Base-by-base conservation (phyloP, 2,797 vertebrate species). In the Lepus oiostolus region DNA sequence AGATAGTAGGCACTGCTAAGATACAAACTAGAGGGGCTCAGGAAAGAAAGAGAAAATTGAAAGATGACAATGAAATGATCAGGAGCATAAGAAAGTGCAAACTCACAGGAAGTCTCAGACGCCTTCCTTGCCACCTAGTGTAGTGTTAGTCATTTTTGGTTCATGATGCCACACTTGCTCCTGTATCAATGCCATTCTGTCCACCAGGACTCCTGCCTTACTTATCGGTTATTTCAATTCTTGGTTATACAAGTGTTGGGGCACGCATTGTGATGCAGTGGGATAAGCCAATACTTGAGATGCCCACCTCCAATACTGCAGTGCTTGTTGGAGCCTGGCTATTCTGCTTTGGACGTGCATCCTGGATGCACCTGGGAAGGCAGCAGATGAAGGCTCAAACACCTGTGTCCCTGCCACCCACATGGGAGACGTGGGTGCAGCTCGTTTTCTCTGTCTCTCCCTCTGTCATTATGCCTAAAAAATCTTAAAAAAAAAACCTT, bases 161-260 rank as follows among this genome's bases (percentile, higher is more conserved):
- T 10, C 14, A 22, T 38, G 1, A 2, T 0, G 52, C 52, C 22
- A 52, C 54, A 58, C 54, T 58, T 7, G 0, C 4, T 11, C 24
- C n/a, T 42, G 80, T 30, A 12, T 85, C 4, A 8, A 0, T 0
- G 14, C 60, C 35, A 81, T 54, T 70, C 54, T 32, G 67, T 65
- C 62, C 16, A 7, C 11, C 38, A 60, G 42, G n/a, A 38, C 19
- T 88, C 30, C 47, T 85, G 5, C 35, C 63, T 65, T 38, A 35
- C 24, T 19, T 67, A 62, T 30, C 42, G 2, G 2, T 16, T 21
- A 62, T 62, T 82, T 74, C 60, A 85, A 19, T 58, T 21, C 54
- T 21, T 6, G 4, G 54, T 58, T 17, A 58, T 5, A 65, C 24
- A 81, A 38, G 24, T 0, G 35, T 7, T 5, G 14, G 28, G 35